phyloP scores from a whole-genome alignment of 2,113 vertebrate species.

The Myotis davidii region DNA sequence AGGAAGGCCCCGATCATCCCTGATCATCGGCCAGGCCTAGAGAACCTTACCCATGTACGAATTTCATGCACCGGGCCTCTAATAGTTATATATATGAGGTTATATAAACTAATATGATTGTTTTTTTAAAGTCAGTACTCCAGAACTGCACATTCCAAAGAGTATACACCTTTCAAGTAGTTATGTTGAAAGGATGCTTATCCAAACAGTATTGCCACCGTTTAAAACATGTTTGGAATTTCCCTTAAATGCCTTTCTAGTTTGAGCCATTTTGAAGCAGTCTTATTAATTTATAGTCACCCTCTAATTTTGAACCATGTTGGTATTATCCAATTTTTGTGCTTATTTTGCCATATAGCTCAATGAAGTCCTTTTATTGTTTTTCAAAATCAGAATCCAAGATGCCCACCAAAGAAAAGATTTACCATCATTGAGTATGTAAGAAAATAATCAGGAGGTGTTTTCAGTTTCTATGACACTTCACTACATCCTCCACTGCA shows the following conservation, averaged over 20 bases:
- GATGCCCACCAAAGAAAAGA: constrained; percentile 8
- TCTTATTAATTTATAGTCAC: neutral
- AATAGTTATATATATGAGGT: neutral
- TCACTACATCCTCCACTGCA: neutral
- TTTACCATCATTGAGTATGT: neutral
- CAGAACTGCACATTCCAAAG: constrained; percentile 15
- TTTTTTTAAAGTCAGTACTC: constrained; percentile 14
- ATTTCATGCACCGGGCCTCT: too few species aligned
- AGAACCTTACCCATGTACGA: too few species aligned
- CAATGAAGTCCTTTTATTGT: neutral
- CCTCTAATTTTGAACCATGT: constrained; percentile 40
- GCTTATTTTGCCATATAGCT: neutral
- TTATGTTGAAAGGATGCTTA: constrained; percentile 7
- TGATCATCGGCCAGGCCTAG: too few species aligned
- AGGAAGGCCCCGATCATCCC: too few species aligned
- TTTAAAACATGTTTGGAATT: constrained; percentile 40
- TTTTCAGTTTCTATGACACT: neutral
- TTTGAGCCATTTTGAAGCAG: constrained; percentile 24
- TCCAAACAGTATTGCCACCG: neutral
- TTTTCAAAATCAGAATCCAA: constrained; percentile 48
- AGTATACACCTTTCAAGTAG: neutral
- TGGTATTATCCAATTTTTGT: neutral
- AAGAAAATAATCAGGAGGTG: neutral
- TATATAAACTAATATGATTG: neutral
- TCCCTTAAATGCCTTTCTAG: neutral